phyloP scores from a whole-genome alignment of 1,140 invertebrate species.

The Pseudobourletiella spinata region DNA sequence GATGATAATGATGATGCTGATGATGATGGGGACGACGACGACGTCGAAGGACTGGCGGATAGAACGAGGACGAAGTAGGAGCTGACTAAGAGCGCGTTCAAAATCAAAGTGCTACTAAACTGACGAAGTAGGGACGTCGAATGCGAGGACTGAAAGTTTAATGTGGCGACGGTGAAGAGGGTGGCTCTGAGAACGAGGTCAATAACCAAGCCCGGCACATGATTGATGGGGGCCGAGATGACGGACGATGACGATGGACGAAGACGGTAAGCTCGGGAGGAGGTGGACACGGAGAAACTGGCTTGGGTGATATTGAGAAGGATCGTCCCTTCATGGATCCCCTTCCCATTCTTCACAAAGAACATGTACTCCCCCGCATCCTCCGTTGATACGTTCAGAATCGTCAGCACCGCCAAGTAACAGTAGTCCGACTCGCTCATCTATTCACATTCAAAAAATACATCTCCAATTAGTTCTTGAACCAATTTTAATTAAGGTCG shows the following conservation, averaged over 20 bases:
- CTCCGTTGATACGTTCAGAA: slow-evolving; percentile 46
- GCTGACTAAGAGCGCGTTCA: not conserved
- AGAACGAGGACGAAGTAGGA: not conserved
- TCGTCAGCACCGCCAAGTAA: slow-evolving; percentile 46
- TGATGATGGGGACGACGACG: too few relatives aligned
- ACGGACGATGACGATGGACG: too few relatives aligned
- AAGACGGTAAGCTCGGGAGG: slow-evolving; percentile 30
- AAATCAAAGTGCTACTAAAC: too few relatives aligned
- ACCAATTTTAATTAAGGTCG: not conserved
- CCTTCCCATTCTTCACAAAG: slow-evolving; percentile 48
- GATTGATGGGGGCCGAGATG: too few relatives aligned
- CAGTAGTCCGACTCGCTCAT: slow-evolving; percentile 45
- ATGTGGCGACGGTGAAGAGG: too few relatives aligned
- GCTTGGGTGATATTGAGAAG: slow-evolving; percentile 49
- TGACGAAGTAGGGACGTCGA: too few relatives aligned
- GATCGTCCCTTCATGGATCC: slow-evolving; percentile 49
- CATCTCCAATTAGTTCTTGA: not conserved
- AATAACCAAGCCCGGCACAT: too few relatives aligned
- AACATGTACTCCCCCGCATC: slow-evolving; percentile 51
- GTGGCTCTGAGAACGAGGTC: too few relatives aligned
- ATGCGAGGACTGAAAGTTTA: too few relatives aligned
- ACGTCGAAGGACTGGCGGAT: not conserved
- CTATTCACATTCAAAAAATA: slow-evolving; percentile 39
- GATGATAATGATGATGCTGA: too few relatives aligned
- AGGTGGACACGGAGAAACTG: slow-evolving; percentile 37